Base-by-base conservation (phyloP, 1,140 invertebrate species). In the Drosophila pruinosa region DNA sequence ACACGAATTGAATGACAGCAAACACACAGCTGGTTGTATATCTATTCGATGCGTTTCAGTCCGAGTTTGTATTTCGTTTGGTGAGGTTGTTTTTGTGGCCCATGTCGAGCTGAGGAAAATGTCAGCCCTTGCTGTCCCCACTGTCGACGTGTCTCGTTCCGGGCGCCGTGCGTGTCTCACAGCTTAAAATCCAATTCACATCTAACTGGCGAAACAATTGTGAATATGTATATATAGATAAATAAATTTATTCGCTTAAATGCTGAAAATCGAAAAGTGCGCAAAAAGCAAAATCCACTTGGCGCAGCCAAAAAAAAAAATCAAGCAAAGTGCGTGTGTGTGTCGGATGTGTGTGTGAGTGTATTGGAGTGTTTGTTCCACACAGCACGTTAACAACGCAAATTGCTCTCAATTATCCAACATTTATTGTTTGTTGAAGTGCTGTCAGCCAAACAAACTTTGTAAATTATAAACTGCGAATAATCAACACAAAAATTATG, bases 1-100 rank as follows among this genome's bases (percentile, higher is more conserved):
- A n/a, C 47, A 12, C 5, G 12, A 14, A 61, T 36, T 53, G 62
- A 57, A 54, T 47, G 22, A 47, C 14, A 47, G 39, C 64, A 62
- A 74, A 64, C 80, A 77, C 81, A 85, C 81, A 85, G 81, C 81
- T 85, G 81, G 81, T 85, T 81, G 77, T 85, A 70, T 75, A 62
- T 48, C 61, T 28, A 45, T 59, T 12, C 12, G 39, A 52, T 68
- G 62, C 63, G 58, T 75, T 80, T 89, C 75, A 90, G 88, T 90
- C 89, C 88, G 88, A 90, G 88, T 90, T 90, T 90, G 78, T 89
- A 90, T 90, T 89, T 90, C 88, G 88, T 83, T 90, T 80, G 73
- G 88, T 90, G 72, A 89, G 88, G 81, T 83, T 90, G 73, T 72
- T 50, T 72, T 41, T 58, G 21, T 45, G 62, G 62, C 50, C 43